Evolutionary conservation across 2,797 vertebrate genomes (phyloP), one percentile per base, ranked within the genome.

Genomic region (Pteronotus mesoamericanus): DNA sequence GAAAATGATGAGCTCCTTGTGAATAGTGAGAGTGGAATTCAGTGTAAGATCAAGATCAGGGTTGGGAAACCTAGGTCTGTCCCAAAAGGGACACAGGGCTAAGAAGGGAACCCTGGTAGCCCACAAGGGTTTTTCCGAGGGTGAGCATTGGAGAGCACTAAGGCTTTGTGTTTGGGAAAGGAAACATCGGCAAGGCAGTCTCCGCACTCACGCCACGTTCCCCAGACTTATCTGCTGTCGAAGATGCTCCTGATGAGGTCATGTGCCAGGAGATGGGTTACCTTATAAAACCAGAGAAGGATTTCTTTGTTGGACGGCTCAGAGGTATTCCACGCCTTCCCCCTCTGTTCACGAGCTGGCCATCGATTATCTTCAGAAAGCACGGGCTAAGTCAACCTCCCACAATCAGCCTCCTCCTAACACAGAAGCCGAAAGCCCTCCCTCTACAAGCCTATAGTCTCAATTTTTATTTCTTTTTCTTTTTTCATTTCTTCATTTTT

Each of bases 211-310:
- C 61, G n/a, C 24, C 68, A 59, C 26, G 59, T 86, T 85, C 34
- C 42, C 1, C 22, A 90, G 87, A n/a, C 22, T 53, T 77, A 29
- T 24, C n/a, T 15, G 5, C 15, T 22, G 34, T 34, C 15, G 3
- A 85, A 85, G 51, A 34, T 61, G 34, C 72, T 22, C 26, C 68
- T 0, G 3, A 34, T 42, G 93, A 86, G 12, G 8, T 11, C 32
- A 21, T 86, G 64, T 92, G 72, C 14, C 44, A 94, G 21, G 89
- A 96, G 39, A 79, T 85, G 37, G 72, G 89, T 79, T n/a, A 85
- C 14, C 1, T n/a, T n/a, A n/a, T 72, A 22, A 57, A 29, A 12
- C 6, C 19, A 71, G 19, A 78, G 24, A 46, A 66, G n/a, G 7
- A 69, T 18, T 71, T 84, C 12, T n/a, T 46, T 71, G 18, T 22